Evolutionary conservation across 2,888 invertebrate genomes (phyloP).

Genomic region (Lucinisca nassula): DNA sequence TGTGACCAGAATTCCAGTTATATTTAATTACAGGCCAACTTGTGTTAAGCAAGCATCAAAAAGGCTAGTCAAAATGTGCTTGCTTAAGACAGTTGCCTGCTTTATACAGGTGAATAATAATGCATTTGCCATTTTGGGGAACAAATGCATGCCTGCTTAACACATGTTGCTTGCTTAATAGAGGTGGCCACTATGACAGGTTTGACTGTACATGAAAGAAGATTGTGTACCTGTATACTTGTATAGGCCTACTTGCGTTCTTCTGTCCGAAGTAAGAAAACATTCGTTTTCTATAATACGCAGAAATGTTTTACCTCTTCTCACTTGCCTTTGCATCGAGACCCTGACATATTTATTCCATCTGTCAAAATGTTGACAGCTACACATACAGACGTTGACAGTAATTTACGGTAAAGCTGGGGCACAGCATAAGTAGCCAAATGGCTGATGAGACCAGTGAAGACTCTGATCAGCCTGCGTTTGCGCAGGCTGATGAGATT

Average conservation of each 20-base stretch:
- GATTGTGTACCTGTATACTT: neutral
- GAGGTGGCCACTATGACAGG: neutral
- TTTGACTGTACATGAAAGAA: too few relatives aligned
- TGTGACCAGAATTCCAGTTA: too few relatives aligned
- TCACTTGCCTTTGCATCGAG: neutral
- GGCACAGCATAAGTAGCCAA: neutral
- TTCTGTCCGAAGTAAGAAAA: neutral
- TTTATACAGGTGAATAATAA: too few relatives aligned
- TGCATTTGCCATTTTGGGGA: too few relatives aligned
- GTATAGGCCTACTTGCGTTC: neutral
- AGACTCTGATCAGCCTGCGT: neutral
- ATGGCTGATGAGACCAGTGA: neutral
- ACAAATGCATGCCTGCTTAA: too few relatives aligned
- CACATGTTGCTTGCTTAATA: too few relatives aligned
- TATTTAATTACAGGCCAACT: too few relatives aligned
- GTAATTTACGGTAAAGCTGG: neutral
- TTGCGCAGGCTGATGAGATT: neutral
- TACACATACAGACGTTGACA: neutral
- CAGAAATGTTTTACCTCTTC: neutral
- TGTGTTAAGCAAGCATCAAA: too few relatives aligned
- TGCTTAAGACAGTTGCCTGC: too few relatives aligned
- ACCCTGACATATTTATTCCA: neutral
- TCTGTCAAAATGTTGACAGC: neutral
- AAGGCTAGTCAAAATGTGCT: too few relatives aligned
- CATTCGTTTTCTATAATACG: neutral